Percentiles rank a stretch among this genome's conserved stretches.
Conservation (phyloP, 2,888 invertebrate genomes). For the Odontocerum albicorne region DNA sequence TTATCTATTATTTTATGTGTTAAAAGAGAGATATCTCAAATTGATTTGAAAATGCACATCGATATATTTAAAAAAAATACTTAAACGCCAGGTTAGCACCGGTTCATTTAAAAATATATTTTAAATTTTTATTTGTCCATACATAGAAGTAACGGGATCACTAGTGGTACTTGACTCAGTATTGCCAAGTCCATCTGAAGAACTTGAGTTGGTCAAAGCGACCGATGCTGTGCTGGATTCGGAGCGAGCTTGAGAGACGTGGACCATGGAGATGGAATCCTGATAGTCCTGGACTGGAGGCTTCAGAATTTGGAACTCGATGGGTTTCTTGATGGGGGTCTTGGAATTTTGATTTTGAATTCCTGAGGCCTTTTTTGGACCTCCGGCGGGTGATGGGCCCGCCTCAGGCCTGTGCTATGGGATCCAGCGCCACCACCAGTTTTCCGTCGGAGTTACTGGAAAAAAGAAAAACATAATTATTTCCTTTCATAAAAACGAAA, state of each 20-base stretch:
- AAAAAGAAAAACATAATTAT: constrained; percentile 39
- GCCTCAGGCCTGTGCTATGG: constrained; percentile 59
- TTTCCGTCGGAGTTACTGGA: constrained; percentile 60
- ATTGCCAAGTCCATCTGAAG: constrained; percentile 30
- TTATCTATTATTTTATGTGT: too few relatives aligned
- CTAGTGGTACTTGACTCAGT: constrained; percentile 34
- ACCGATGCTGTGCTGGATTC: constrained; percentile 28
- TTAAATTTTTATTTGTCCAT: constrained; percentile 15
- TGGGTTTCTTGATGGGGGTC: constrained; percentile 9
- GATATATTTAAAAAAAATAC: too few relatives aligned
- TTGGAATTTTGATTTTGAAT: constrained; percentile 27
- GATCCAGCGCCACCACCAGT: constrained; percentile 62
- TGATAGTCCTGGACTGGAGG: constrained; percentile 1
- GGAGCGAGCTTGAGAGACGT: constrained; percentile 27
- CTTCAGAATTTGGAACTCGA: constrained; percentile 10
- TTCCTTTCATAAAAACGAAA: too few relatives aligned
- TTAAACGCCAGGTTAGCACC: too few relatives aligned
- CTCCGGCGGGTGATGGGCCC: constrained; percentile 44
- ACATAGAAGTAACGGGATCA: constrained; percentile 32
- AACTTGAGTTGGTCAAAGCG: constrained; percentile 32
- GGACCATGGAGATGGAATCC: constrained; percentile 7
- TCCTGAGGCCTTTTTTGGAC: constrained; percentile 41
- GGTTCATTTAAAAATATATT: too few relatives aligned
- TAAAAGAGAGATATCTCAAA: too few relatives aligned
- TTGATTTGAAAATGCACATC: too few relatives aligned